Evolutionary conservation across 2,888 invertebrate genomes (phyloP).

Genomic region (Trisateles emortualis): DNA sequence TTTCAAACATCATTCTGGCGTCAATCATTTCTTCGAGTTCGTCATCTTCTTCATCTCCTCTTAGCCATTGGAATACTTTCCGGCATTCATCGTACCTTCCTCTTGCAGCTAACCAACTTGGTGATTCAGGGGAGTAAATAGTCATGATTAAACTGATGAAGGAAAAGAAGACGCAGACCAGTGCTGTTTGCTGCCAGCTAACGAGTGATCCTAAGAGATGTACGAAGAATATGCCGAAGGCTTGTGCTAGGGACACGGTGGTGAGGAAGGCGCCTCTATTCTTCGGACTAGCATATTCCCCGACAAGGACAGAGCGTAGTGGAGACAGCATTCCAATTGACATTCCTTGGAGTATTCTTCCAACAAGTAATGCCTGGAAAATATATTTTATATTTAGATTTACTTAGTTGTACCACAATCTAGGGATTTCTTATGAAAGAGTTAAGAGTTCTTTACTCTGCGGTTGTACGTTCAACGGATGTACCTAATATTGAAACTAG

Average conservation of each 20-base stretch:
- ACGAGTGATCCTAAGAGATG: conserved; percentile 87
- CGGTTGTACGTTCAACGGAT: no score
- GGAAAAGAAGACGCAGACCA: conserved; percentile 76
- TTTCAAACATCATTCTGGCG: conserved; percentile 56
- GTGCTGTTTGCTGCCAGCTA: conserved; percentile 83
- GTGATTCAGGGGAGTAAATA: conserved; percentile 86
- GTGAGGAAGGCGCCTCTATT: conserved; percentile 88
- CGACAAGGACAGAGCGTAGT: conserved; percentile 79
- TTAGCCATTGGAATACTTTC: conserved; percentile 81
- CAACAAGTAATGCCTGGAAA: conserved; percentile 63
- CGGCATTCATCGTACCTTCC: conserved; percentile 82
- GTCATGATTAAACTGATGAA: conserved; percentile 74
- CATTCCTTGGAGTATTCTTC: conserved; percentile 71
- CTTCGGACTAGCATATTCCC: conserved; percentile 84
- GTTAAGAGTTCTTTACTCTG: no score
- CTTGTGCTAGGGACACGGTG: conserved; percentile 84
- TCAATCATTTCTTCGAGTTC: conserved; percentile 70
- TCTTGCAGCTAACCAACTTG: conserved; percentile 87
- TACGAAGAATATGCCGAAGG: conserved; percentile 86
- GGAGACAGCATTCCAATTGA: conserved; percentile 82
- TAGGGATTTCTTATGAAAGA: no score
- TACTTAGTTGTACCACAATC: neutral
- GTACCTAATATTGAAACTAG: no score
- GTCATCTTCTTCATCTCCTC: conserved; percentile 79
- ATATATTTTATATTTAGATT: neutral